Conservation (phyloP, 2,113 vertebrate species). For the Daboia siamensis region DNA sequence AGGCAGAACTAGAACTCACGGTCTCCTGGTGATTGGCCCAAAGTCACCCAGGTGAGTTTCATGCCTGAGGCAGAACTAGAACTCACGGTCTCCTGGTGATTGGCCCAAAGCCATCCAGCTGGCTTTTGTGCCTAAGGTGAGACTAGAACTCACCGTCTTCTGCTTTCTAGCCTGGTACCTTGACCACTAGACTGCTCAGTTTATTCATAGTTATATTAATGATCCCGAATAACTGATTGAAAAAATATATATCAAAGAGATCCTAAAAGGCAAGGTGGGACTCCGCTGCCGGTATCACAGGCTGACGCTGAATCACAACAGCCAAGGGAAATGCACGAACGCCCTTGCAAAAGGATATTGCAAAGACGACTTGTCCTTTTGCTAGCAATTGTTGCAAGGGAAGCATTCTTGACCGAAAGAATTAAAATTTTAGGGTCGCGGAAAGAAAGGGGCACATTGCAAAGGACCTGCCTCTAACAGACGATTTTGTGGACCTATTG, state of each 20-base stretch:
- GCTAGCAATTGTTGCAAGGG: neutral
- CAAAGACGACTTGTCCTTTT: neutral
- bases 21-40: too few species aligned
- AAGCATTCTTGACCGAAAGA: neutral
- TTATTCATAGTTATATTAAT: neutral
- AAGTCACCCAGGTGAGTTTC: too few species aligned
- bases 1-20: too few species aligned
- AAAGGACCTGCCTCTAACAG: neutral
- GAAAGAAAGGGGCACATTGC: neutral
- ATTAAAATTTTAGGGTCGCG: neutral
- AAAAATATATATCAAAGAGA: neutral
- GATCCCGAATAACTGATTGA: neutral
- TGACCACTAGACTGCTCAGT: neutral
- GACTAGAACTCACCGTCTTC: neutral
- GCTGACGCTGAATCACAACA: too few species aligned
- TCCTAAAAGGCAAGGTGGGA: neutral
- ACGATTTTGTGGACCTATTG: neutral
- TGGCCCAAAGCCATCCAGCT: too few species aligned
- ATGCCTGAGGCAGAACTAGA: too few species aligned
- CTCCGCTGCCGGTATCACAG: too few species aligned
- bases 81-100: too few species aligned
- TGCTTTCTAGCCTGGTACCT: neutral
- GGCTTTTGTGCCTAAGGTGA: too few species aligned
- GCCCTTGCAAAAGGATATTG: neutral
- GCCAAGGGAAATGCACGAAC: neutral